Percentiles rank a stretch among this genome's conserved stretches.
Conservation (phyloP, 2,888 invertebrate genomes). For the Habrosyne pyritoides region DNA sequence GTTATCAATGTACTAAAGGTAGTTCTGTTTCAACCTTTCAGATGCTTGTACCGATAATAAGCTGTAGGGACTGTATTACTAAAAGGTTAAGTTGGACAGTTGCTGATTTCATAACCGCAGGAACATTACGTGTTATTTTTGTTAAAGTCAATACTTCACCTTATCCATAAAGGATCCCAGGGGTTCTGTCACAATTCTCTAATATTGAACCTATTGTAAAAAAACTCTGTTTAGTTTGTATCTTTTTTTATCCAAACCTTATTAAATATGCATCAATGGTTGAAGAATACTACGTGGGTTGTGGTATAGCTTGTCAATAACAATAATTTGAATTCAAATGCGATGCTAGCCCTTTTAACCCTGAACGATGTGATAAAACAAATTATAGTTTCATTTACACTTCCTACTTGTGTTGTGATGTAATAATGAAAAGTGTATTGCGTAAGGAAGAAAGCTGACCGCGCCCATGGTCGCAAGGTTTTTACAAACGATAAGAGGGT, state of each 20-base stretch:
- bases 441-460: conserved; percentile 45
- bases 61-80: neutral
- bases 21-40: conserved; percentile 3
- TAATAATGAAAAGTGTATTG: conserved; percentile 41
- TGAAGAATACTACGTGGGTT: neutral
- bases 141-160: neutral
- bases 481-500: conserved; percentile 11
- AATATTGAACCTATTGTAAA: too few species aligned
- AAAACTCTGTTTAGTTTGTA: too few species aligned
- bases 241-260: too few species aligned
- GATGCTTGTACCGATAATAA: neutral
- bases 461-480: conserved; percentile 23
- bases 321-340: conserved; percentile 10
- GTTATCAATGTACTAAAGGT: neutral
- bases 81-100: neutral
- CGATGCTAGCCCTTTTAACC: conserved; percentile 18
- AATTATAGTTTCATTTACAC: conserved; percentile 31
- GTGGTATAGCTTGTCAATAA: neutral
- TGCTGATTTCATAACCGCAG: neutral
- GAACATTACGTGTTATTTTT: neutral
- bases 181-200: neutral
- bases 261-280: neutral
- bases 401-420: conserved; percentile 35
- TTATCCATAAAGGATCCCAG: neutral
- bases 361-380: conserved; percentile 25